Conservation (phyloP, 2,888 invertebrate species). For the Diplolepis rosae region DNA sequence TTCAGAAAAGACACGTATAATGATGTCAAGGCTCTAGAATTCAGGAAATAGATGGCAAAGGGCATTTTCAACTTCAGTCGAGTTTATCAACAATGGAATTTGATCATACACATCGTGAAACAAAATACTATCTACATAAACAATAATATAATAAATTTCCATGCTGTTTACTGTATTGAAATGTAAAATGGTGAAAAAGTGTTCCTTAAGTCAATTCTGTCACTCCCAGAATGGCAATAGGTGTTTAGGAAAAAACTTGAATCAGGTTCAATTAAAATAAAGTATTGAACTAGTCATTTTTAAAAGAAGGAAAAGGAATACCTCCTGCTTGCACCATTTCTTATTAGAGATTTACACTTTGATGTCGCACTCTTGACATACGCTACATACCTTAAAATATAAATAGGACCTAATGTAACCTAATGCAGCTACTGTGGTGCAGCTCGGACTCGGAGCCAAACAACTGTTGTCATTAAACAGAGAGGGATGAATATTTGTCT, state of each 20-base stretch:
- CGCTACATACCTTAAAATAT: constrained; percentile 21
- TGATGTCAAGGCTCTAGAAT: neutral
- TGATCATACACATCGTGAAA: neutral
- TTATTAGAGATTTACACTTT: neutral
- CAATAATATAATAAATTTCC: neutral
- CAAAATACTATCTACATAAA: neutral
- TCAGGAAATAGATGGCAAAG: neutral
- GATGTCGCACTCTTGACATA: neutral
- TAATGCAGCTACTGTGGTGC: constrained; percentile 11
- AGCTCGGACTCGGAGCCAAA: constrained; percentile 22
- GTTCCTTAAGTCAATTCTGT: neutral
- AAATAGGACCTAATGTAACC: constrained; percentile 10
- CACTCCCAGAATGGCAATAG: neutral
- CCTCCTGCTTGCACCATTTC: neutral
- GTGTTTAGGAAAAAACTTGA: neutral
- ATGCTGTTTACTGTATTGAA: neutral
- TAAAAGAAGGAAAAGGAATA: neutral
- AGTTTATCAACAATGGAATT: neutral
- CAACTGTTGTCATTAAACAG: constrained; percentile 7
- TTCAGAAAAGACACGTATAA: neutral
- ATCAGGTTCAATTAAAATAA: neutral
- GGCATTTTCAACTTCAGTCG: neutral
- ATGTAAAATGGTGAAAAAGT: neutral
- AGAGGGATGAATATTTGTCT: constrained; percentile 17
- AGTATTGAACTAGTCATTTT: neutral